These are phyloP conservation scores for Parus major DNA, from an alignment of 2,113 vertebrate species.

Conservation along the genomic window DNA sequence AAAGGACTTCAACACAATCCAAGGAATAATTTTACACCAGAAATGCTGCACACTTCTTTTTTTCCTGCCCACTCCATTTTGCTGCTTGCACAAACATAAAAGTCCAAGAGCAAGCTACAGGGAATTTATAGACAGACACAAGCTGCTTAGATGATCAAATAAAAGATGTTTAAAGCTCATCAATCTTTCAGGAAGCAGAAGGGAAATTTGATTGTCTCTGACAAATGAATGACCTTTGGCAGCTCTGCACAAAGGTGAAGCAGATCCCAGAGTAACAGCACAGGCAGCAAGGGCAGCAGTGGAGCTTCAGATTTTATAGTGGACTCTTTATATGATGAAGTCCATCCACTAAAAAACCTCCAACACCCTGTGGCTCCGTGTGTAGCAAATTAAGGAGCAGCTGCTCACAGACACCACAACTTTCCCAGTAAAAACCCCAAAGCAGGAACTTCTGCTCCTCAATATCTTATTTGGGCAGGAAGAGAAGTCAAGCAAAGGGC, in stretches of 20 bases:
- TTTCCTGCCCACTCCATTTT: not conserved
- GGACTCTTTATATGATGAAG: not conserved
- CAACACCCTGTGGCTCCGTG: fast-evolving
- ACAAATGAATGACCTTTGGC: not conserved
- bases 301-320: not conserved
- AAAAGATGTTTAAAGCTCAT: not conserved
- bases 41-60: not conserved
- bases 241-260: not conserved
- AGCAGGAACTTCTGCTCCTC: not conserved
- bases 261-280: not conserved
- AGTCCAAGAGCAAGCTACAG: not conserved
- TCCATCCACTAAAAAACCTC: not conserved
- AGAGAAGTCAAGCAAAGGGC: not conserved
- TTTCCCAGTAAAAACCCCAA: not conserved
- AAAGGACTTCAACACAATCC: not conserved
- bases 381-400: not conserved
- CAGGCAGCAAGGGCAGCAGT: not conserved
- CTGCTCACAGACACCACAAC: not conserved
- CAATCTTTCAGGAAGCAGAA: not conserved
- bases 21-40: not conserved
- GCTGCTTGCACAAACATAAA: not conserved
- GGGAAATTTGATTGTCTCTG: not conserved
- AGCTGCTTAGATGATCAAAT: not conserved
- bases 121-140: not conserved
- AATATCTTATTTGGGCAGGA: not conserved